Conservation (phyloP, 2,113 vertebrate species). For the Vulpes lagopus region DNA sequence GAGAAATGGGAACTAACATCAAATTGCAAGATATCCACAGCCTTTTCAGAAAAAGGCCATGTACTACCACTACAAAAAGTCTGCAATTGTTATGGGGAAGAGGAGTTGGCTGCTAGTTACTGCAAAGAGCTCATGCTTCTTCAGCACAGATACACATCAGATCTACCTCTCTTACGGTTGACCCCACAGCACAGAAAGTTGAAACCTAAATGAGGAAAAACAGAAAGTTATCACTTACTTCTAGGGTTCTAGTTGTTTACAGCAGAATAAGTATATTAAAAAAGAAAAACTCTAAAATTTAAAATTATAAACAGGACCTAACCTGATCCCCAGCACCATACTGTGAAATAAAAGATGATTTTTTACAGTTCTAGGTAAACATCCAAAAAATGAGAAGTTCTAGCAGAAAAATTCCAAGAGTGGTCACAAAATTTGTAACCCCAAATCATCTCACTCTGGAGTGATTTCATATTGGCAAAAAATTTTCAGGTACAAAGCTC, state of each 20-base stretch:
- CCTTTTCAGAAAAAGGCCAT: constrained; percentile 48
- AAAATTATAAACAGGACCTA: constrained; percentile 37
- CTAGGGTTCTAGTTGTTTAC: constrained; percentile 37
- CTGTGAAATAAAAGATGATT: background rate
- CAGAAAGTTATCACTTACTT: constrained; percentile 72
- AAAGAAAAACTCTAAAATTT: background rate
- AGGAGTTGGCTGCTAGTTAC: constrained; percentile 68
- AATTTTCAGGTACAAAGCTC: background rate
- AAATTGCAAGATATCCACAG: constrained; percentile 15
- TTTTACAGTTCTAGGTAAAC: constrained; percentile 23
- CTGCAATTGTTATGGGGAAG: constrained; percentile 19
- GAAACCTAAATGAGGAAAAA: constrained; percentile 83
- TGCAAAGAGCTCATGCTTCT: constrained; percentile 74
- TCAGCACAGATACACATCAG: constrained; percentile 60
- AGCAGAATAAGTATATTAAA: constrained; percentile 29
- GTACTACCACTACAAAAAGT: constrained; percentile 22
- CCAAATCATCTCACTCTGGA: constrained; percentile 37
- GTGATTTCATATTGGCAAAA: background rate
- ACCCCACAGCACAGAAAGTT: constrained; percentile 85
- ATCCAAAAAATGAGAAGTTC: background rate
- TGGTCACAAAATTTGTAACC: constrained; percentile 18
- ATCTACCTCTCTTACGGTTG: constrained; percentile 85
- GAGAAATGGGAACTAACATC: background rate
- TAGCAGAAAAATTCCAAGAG: constrained; percentile 29
- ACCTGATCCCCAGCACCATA: background rate